Base-by-base conservation (phyloP, 2,888 invertebrate genomes). In the Scrobipalpa atriplicella region DNA sequence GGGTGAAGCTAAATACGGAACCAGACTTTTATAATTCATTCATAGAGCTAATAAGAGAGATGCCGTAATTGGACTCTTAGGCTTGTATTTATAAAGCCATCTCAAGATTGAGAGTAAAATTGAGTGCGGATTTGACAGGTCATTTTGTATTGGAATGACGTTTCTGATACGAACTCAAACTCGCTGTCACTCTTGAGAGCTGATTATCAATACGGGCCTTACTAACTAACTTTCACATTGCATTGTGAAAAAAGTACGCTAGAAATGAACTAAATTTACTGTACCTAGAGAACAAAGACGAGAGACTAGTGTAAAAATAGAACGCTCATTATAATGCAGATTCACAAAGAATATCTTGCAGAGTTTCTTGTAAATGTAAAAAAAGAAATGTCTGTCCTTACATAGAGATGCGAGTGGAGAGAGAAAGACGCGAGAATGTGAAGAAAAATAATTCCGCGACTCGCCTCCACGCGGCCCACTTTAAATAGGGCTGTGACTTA, bases 371-470 rank as follows among this genome's bases (percentile, higher is more conserved):
- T 19, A 54, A 54, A 54, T 54, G 43, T 29, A 16, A 54, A 62
- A 69, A n/a, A 68, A 71, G 68, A 69, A 69, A 71, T 69, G 67
- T 72, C 19, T 7, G 51, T 51, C 16, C 5, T 56, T 56, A 29
- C 29, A 56, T 18, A 51, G 51, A 16, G 13, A 43, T 11, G 8
- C 47, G n/a, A 19, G 52, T 18, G 9, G 51, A 16, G 16, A n/a
- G 16, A 10, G 54, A 10, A 21, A 56, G 13, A 7, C 36, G 13
- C 56, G 61, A 71, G 71, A 75, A 72, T 72, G 73, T 68, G 69
- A 68, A 68, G 73, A 74, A 77, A 78, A 78, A 79, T 77, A 75
- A 77, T 80, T 78, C 56, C 29, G n/a, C 56, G 56, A 36, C 13
- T 56, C 11, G 54, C 16, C 54, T 76, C 70, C 72, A 11, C 52